Evolutionary conservation across 2,797 vertebrate species (phyloP), one percentile per base, ranked within the genome.

Genomic region (Rallus crepitans): DNA sequence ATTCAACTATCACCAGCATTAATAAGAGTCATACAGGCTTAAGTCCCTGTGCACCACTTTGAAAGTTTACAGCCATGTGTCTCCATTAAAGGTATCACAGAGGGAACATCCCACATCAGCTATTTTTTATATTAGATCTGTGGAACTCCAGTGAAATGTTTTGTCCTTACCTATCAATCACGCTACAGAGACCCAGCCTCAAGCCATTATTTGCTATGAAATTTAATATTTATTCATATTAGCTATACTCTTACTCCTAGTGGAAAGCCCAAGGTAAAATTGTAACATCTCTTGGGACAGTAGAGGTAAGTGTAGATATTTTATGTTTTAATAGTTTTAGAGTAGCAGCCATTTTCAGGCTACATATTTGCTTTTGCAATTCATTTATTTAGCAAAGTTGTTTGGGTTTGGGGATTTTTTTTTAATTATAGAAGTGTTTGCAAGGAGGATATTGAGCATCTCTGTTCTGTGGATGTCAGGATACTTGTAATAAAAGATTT

Each of bases 171-270:
- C 8, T 91, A 70, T 73, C 35, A 87, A 71, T 91, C 82, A 75
- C 25, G 60, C 12, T 56, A 57, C 8, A 81, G 53, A 63, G 19
- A 80, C 13, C 18, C 23, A 85, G 68, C 60, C 35, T 85, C 57
- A 73, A 92, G 39, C 31, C 89, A 80, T 68, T 93, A 85, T 77
- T 94, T 94, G 40, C 14, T 64, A 56, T 40, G 28, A 91, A 73
- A 60, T 89, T 66, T 80, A 12, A 13, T 53, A 82, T 80, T 82
- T 94, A 73, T 94, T 89, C 52, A n/a, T 59, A 70, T 87, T 82
- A 77, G 4, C 13, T 57, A 55, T 55, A 35, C 7, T 2, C 1
- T 95, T 63, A 42, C 7, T 42, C 39, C 50, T 60, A 73, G 21
- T 28, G 18, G 66, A 91, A 94, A 82, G 16, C 35, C n/a, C 48